phyloP scores from a whole-genome alignment of 2,113 vertebrate species.

The Pyrgilauda ruficollis region DNA sequence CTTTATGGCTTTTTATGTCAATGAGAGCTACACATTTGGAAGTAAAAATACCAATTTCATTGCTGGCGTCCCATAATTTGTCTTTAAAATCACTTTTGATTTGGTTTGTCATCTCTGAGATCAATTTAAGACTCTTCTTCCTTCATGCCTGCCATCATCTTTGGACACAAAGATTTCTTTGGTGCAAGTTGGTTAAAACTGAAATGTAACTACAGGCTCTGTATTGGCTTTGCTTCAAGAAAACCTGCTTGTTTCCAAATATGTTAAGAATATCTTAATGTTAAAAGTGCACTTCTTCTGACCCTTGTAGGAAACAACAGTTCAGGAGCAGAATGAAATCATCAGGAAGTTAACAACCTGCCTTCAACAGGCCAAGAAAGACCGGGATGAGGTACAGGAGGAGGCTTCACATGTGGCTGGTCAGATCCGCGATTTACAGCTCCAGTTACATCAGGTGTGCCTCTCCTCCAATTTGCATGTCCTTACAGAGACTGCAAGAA shows the following conservation, averaged over 20 bases:
- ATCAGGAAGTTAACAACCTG: constrained; percentile 76
- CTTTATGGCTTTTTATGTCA: not conserved
- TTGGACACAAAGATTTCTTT: not conserved
- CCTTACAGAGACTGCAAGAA: not conserved
- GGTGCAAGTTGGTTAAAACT: not conserved
- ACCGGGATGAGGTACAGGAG: constrained; percentile 75
- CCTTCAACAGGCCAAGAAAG: constrained; percentile 74
- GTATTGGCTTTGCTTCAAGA: not conserved
- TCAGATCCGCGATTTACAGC: constrained; percentile 78
- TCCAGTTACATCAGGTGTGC: constrained; percentile 80
- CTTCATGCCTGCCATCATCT: not conserved
- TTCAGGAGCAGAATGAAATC: constrained; percentile 82
- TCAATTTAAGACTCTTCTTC: not conserved
- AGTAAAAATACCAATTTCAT: not conserved
- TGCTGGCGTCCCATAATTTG: not conserved
- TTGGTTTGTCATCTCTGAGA: not conserved
- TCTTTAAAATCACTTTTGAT: not conserved
- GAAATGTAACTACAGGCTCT: not conserved
- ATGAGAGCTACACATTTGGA: not conserved
- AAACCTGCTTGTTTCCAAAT: not conserved
- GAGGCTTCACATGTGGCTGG: constrained; percentile 71
- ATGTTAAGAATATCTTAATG: not conserved
- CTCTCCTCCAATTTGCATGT: not conserved
- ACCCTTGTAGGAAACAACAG: constrained; percentile 66
- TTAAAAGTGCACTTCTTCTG: not conserved